Conservation (phyloP, 2,113 vertebrate species). For the Morone saxatilis region DNA sequence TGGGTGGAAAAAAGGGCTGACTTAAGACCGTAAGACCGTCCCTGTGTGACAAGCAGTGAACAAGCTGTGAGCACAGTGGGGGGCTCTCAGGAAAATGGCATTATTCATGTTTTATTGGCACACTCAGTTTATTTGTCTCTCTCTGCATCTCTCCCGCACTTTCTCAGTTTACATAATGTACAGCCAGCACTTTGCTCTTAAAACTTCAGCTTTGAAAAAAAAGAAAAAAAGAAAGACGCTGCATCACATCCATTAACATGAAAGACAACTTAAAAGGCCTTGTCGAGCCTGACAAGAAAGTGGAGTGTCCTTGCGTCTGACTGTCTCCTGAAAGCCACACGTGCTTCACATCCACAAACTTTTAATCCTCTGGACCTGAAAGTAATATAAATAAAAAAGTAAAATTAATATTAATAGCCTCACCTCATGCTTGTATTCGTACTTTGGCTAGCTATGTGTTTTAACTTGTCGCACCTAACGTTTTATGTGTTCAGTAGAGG, state of each 20-base stretch:
- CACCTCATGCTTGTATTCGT: not conserved
- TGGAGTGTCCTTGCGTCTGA: conserved; percentile 20
- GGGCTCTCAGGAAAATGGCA: conserved; percentile 67
- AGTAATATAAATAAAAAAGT: not conserved
- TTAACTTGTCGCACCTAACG: not conserved
- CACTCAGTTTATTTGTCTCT: conserved; percentile 54
- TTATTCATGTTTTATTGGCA: conserved; percentile 78
- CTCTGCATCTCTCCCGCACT: conserved; percentile 1
- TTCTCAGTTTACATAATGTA: not conserved
- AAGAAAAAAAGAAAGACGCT: conserved; percentile 8
- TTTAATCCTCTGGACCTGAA: conserved; percentile 1
- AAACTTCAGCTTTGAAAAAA: conserved; percentile 41
- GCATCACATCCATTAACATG: conserved; percentile 59
- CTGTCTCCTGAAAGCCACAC: conserved; percentile 20
- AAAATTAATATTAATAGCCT: conserved; percentile 14
- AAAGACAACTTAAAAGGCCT: conserved; percentile 66
- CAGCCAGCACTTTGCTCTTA: conserved; percentile 59
- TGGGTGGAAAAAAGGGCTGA: conserved; percentile 18
- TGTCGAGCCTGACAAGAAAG: conserved; percentile 47
- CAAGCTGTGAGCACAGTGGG: conserved; percentile 59
- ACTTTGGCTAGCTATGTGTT: too few species aligned
- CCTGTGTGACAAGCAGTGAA: conserved; percentile 61
- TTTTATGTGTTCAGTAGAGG: conserved; percentile 11
- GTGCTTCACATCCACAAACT: conserved; percentile 12
- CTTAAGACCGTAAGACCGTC: conserved; percentile 33